Conservation (phyloP, 1,140 invertebrate species). For the Macrobrachium rosenbergii region DNA sequence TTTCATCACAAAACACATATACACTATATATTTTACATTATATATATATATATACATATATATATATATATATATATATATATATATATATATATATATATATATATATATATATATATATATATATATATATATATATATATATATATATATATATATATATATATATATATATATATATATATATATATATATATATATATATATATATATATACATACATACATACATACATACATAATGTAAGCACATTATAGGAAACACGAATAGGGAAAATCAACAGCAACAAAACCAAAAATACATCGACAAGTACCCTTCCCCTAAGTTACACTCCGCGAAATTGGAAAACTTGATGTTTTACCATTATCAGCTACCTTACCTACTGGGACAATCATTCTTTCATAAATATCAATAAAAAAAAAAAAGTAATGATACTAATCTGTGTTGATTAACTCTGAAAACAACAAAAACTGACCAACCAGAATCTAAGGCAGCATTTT, state of each 20-base stretch:
- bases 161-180: neutral
- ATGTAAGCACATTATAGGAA: neutral
- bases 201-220: neutral
- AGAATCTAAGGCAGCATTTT: too few species aligned
- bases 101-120: neutral
- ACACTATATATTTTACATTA: neutral
- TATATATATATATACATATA: constrained; percentile 4
- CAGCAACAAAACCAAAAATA: too few species aligned
- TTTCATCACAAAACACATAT: neutral
- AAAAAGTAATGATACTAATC: too few species aligned
- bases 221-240: neutral
- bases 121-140: neutral
- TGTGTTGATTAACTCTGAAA: too few species aligned
- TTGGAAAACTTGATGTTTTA: too few species aligned
- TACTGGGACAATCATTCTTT: too few species aligned
- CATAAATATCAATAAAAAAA: too few species aligned
- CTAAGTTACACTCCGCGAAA: too few species aligned
- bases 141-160: neutral
- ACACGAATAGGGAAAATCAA: too few species aligned
- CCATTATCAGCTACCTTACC: too few species aligned
- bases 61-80: constrained; percentile 3
- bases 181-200: neutral
- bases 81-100: neutral
- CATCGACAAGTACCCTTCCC: too few species aligned
- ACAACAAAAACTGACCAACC: too few species aligned